phyloP scores from a whole-genome alignment of 2,888 invertebrate genomes.

The Drosophila hamatofila region DNA sequence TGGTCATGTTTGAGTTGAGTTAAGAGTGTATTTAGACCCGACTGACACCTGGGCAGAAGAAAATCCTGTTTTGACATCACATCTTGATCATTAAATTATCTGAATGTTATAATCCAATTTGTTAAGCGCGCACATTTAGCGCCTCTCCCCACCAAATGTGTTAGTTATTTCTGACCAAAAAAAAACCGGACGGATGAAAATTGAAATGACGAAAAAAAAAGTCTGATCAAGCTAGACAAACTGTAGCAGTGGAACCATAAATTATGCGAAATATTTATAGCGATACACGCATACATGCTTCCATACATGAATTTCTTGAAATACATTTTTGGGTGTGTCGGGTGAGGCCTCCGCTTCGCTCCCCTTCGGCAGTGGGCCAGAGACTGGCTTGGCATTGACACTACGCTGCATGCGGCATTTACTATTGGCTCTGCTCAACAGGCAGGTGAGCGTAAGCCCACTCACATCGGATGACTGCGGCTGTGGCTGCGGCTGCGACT shows the following conservation, averaged over 20 bases:
- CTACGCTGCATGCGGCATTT: constrained; percentile 69
- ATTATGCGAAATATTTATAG: constrained; percentile 74
- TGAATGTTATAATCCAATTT: constrained; percentile 70
- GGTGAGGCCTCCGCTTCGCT: constrained; percentile 12
- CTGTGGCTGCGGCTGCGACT: constrained; percentile 6
- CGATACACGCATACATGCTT: constrained; percentile 26
- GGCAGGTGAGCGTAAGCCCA: constrained; percentile 39
- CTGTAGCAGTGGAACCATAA: constrained; percentile 58
- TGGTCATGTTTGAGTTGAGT: constrained; percentile 7
- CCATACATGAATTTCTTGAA: constrained; percentile 67
- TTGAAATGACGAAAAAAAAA: constrained; percentile 31
- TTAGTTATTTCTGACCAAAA: constrained; percentile 13
- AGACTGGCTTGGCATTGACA: constrained; percentile 71
- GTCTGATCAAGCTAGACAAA: constrained; percentile 27
- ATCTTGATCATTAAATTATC: constrained; percentile 49
- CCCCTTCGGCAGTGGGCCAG: constrained; percentile 12
- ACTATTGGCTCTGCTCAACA: constrained; percentile 29
- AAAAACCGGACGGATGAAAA: constrained; percentile 28
- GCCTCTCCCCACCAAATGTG: constrained; percentile 26
- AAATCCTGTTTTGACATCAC: constrained; percentile 59
- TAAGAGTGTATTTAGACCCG: constrained; percentile 12
- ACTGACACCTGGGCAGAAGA: constrained; percentile 19
- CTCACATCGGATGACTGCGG: constrained; percentile 22
- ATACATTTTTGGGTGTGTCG: constrained; percentile 72
- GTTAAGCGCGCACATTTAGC: constrained; percentile 66